phyloP scores from a whole-genome alignment of 2,888 invertebrate genomes.

The Drosophila birchii region DNA sequence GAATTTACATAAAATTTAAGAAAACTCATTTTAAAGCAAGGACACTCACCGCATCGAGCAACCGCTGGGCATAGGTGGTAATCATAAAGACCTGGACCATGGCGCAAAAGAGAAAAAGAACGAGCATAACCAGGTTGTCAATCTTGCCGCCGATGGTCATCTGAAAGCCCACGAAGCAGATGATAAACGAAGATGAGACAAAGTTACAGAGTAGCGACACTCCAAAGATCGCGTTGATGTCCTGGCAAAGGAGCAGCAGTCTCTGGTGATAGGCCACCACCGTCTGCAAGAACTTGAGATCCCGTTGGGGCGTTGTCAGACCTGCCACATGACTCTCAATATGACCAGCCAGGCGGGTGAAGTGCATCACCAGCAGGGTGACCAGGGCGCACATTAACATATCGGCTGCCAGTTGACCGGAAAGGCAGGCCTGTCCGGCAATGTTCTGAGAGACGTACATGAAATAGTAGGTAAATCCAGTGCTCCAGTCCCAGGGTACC shows the following conservation, averaged over 20 bases:
- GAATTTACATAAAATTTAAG: background rate
- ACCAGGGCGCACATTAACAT: slow-evolving; percentile 77
- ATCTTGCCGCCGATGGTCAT: slow-evolving; percentile 73
- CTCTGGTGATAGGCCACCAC: slow-evolving; percentile 71
- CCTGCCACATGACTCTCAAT: slow-evolving; percentile 61
- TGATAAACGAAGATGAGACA: slow-evolving; percentile 76
- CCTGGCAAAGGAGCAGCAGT: slow-evolving; percentile 43
- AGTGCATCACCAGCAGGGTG: slow-evolving; percentile 82
- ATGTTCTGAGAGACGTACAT: slow-evolving; percentile 71
- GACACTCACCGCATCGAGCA: slow-evolving; percentile 72
- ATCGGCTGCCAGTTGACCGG: slow-evolving; percentile 78
- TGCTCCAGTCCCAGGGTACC: slow-evolving; percentile 77
- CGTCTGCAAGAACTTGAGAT: slow-evolving; percentile 57
- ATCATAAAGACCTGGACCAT: slow-evolving; percentile 79
- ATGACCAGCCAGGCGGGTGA: slow-evolving; percentile 60
- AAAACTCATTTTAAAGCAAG: no score
- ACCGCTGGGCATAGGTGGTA: slow-evolving; percentile 74
- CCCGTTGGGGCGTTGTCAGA: slow-evolving; percentile 16
- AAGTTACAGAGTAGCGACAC: slow-evolving; percentile 79
- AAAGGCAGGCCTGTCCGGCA: slow-evolving; percentile 72
- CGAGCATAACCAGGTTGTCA: slow-evolving; percentile 70
- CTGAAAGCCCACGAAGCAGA: slow-evolving; percentile 83
- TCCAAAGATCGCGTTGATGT: slow-evolving; percentile 79
- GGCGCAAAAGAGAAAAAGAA: slow-evolving; percentile 77
- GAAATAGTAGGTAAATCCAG: slow-evolving; percentile 65